Percentiles rank a stretch among this genome's conserved stretches.
phyloP scores from a whole-genome alignment of 2,797 vertebrate species.

The Rhinichthys osculus region DNA sequence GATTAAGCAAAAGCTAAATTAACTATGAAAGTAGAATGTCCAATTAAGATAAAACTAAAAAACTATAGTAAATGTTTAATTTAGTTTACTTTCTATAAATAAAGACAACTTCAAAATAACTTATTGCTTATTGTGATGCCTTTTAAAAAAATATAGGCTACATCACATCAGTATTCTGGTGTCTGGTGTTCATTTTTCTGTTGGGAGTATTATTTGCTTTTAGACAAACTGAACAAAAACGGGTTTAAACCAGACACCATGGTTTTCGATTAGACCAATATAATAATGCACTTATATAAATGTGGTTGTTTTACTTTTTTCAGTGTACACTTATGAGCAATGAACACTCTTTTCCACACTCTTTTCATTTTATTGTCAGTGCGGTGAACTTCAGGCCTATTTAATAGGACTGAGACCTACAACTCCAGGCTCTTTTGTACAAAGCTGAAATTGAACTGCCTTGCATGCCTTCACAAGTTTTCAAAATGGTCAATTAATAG shows the following conservation, averaged over 20 bases:
- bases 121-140: no score
- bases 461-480: not conserved
- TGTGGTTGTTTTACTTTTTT: not conserved
- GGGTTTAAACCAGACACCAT: not conserved
- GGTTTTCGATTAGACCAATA: not conserved
- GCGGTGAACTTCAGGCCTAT: not conserved
- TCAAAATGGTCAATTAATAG: not conserved
- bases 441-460: not conserved
- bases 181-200: not conserved
- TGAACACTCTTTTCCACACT: not conserved
- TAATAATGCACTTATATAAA: not conserved
- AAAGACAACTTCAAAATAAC: not conserved
- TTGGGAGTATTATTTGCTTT: not conserved
- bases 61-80: no score
- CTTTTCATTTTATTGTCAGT: conserved; percentile 6
- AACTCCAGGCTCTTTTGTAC: not conserved
- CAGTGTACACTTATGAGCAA: not conserved
- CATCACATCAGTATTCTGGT: no score
- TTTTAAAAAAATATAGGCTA: no score
- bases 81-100: no score
- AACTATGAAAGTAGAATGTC: no score
- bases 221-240: not conserved
- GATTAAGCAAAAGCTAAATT: no score
- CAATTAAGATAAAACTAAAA: no score
- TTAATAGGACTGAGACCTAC: not conserved